A percentile compares a stretch with the other conserved stretches of the same genome.
These are phyloP conservation scores for Phacellophora camtschatica DNA, from an alignment of 30 jellyfish, hydroid and myxozoan genomes.

Conservation along the genomic window DNA sequence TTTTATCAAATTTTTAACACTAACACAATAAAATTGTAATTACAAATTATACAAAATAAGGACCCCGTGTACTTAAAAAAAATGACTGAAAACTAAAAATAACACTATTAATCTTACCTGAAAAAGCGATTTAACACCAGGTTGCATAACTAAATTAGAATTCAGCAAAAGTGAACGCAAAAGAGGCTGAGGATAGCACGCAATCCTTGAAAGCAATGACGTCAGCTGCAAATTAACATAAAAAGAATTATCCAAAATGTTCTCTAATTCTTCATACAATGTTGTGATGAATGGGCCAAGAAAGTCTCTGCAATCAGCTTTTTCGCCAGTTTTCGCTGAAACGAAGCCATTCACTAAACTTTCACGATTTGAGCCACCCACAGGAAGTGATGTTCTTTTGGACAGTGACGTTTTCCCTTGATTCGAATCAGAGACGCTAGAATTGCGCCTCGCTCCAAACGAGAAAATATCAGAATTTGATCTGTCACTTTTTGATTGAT, in stretches of 20 bases:
- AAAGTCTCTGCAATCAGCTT: constrained; percentile 42
- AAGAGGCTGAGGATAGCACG: constrained; percentile 97
- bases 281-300: constrained; percentile 91
- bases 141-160: constrained; percentile 89
- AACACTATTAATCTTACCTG: constrained; percentile 54
- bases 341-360: constrained; percentile 31
- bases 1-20: too few species aligned
- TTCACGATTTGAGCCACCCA: not conserved
- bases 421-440: constrained; percentile 13
- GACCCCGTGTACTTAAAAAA: not conserved
- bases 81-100: not conserved
- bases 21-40: too few species aligned
- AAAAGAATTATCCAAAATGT: constrained; percentile 66
- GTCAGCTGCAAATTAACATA: constrained; percentile 84
- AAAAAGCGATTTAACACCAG: constrained; percentile 87
- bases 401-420: not conserved
- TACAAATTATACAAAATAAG: not conserved
- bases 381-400: not conserved
- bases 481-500: constrained; percentile 46
- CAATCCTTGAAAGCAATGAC: constrained; percentile 80
- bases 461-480: constrained; percentile 40
- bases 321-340: not conserved
- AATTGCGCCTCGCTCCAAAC: constrained; percentile 14
- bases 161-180: constrained; percentile 87
- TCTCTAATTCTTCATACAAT: constrained; percentile 72